Percentiles rank a stretch among this genome's conserved stretches.
These are phyloP conservation scores for Tinamus major DNA, from an alignment of 2,797 vertebrate genomes.

Conservation along the genomic window DNA sequence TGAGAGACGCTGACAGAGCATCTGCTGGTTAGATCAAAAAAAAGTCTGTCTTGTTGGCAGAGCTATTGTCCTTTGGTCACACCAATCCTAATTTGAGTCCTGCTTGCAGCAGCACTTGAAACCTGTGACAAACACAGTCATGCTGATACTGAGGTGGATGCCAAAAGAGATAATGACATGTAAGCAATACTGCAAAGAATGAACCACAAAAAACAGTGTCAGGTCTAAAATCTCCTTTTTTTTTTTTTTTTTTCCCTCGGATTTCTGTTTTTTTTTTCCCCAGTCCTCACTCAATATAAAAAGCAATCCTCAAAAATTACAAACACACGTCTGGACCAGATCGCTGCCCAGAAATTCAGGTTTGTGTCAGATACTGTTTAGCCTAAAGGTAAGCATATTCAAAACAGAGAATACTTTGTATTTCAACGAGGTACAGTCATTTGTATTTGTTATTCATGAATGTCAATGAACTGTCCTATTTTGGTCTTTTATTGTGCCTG, in stretches of 20 bases:
- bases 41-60: conserved; percentile 72
- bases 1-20: conserved; percentile 72
- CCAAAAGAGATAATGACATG: conserved; percentile 45
- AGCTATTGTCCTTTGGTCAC: conserved; percentile 72
- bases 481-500: conserved; percentile 16
- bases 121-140: conserved; percentile 69
- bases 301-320: neutral
- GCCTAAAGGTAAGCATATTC: conserved; percentile 14
- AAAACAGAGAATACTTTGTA: conserved; percentile 53
- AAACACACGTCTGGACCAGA: neutral
- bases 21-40: conserved; percentile 63
- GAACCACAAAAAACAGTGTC: neutral
- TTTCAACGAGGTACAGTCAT: conserved; percentile 39
- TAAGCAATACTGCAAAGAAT: neutral
- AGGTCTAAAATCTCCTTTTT: neutral
- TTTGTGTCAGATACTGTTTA: conserved; percentile 9
- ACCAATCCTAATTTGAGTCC: conserved; percentile 70
- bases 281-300: neutral
- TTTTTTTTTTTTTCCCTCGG: neutral
- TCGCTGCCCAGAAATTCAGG: conserved; percentile 29
- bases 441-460: conserved; percentile 30
- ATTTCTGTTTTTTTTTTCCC: neutral
- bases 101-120: conserved; percentile 61
- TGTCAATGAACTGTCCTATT: conserved; percentile 11
- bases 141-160: conserved; percentile 43